Evolutionary conservation across 2,888 invertebrate genomes (phyloP).

Genomic region (Orgyia antiqua): DNA sequence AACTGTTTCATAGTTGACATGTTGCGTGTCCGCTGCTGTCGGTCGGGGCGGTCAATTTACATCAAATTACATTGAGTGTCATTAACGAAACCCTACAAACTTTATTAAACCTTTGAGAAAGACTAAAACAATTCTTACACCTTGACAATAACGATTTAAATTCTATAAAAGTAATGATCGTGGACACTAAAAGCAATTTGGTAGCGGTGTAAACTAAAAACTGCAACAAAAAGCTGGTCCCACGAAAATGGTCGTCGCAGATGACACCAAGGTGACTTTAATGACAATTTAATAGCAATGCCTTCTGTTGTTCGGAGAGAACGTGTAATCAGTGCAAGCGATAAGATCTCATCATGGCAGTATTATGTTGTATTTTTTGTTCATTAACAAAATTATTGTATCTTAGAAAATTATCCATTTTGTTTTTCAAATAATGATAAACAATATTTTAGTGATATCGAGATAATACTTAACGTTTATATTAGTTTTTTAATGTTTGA

Average conservation of each 20-base stretch:
- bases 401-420: constrained; percentile 46
- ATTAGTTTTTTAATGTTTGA: no score
- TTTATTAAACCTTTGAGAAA: constrained; percentile 26
- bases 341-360: constrained; percentile 56
- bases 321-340: constrained; percentile 69
- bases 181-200: constrained; percentile 17
- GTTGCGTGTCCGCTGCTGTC: constrained; percentile 63
- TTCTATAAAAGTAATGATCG: constrained; percentile 18
- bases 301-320: constrained; percentile 59
- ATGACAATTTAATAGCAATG: constrained; percentile 76
- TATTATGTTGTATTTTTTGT: constrained; percentile 55
- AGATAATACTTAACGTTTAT: no score
- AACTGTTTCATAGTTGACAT: constrained; percentile 74
- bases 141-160: constrained; percentile 37
- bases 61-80: constrained; percentile 70
- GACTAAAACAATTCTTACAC: constrained; percentile 28
- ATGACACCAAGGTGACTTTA: constrained; percentile 73
- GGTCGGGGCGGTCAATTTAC: constrained; percentile 63
- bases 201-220: constrained; percentile 58
- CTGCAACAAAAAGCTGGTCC: constrained; percentile 68
- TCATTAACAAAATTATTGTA: constrained; percentile 45
- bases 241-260: constrained; percentile 65
- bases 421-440: no score
- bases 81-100: constrained; percentile 58
- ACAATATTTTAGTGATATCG: no score